These are phyloP conservation scores for Myiozetetes cayanensis DNA, from an alignment of 2,113 vertebrate genomes.

Conservation along the genomic window DNA sequence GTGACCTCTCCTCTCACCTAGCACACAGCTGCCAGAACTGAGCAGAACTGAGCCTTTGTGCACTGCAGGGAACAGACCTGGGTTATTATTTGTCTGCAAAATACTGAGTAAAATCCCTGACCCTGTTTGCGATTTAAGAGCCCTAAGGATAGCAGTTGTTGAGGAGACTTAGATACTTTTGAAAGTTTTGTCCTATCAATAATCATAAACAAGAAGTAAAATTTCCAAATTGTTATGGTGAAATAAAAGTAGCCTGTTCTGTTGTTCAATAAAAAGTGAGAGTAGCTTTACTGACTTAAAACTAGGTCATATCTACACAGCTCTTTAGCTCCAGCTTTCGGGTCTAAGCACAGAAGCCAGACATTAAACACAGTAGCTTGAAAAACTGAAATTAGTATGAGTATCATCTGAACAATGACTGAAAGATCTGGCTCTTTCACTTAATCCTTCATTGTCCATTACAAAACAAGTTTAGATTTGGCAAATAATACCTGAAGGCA, in stretches of 20 bases:
- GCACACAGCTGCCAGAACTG: rapidly evolving
- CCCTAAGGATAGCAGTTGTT: neutral
- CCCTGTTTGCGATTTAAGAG: neutral
- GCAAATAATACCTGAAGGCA: neutral
- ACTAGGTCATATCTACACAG: neutral
- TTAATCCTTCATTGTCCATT: neutral
- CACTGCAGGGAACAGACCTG: neutral
- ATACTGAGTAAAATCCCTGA: neutral
- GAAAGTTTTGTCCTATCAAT: neutral
- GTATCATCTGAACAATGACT: neutral
- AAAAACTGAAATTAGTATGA: neutral
- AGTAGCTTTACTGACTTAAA: neutral
- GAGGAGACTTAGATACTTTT: neutral
- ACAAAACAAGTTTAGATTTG: neutral
- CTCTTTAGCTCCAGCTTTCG: neutral
- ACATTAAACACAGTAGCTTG: neutral
- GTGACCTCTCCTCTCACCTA: neutral
- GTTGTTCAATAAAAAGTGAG: neutral
- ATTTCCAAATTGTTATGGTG: neutral
- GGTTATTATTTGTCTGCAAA: neutral
- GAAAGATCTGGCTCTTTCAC: neutral
- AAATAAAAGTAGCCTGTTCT: neutral
- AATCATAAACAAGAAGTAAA: neutral
- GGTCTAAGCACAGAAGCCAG: neutral
- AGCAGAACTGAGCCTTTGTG: neutral